These are phyloP conservation scores for Paramisgurnus dabryanus DNA, from an alignment of 2,113 vertebrate species.

Conservation along the genomic window DNA sequence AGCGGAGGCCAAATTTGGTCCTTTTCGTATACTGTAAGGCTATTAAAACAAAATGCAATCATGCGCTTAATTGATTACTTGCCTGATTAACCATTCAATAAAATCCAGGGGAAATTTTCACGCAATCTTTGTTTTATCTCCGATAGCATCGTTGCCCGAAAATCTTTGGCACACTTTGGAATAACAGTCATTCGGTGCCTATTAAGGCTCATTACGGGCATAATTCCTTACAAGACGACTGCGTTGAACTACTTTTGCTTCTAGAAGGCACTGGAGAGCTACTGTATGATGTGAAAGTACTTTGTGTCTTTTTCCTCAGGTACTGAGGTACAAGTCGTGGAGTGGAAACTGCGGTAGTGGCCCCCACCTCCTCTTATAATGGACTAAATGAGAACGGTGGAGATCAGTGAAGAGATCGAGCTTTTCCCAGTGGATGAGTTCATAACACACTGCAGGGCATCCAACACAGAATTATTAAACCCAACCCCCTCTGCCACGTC, in stretches of 20 bases:
- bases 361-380: constrained; percentile 41
- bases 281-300: constrained; percentile 42
- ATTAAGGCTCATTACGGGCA: constrained; percentile 48
- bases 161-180: constrained; percentile 38
- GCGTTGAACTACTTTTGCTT: constrained; percentile 45
- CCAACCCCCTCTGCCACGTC: background rate
- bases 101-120: constrained; percentile 49
- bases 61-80: constrained; percentile 58
- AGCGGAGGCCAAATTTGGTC: constrained; percentile 48
- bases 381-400: constrained; percentile 43
- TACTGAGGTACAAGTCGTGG: constrained; percentile 39
- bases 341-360: constrained; percentile 37
- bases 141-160: constrained; percentile 30
- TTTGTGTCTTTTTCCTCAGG: constrained; percentile 32
- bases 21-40: constrained; percentile 52
- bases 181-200: constrained; percentile 38
- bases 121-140: constrained; percentile 45
- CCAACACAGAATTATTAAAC: constrained; percentile 49
- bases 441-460: constrained; percentile 45
- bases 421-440: constrained; percentile 33
- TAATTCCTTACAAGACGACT: constrained; percentile 29
- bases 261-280: constrained; percentile 43
- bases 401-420: constrained; percentile 54
- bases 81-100: constrained; percentile 56
- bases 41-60: constrained; percentile 59